Conservation (phyloP, 2,888 invertebrate genomes). For the Drosophila neonasuta region DNA sequence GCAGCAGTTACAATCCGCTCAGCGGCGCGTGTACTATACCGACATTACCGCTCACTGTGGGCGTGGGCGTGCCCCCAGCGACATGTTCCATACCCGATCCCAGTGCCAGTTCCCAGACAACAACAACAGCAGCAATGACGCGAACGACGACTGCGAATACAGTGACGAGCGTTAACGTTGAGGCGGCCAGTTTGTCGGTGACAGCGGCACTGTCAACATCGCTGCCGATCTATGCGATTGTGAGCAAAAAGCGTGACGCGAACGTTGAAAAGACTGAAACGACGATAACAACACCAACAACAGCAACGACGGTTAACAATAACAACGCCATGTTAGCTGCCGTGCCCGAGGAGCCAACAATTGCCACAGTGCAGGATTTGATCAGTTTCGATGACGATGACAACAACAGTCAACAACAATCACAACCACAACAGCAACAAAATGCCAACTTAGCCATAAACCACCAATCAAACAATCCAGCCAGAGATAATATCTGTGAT, state of each 20-base stretch:
- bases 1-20: slow-evolving; percentile 64
- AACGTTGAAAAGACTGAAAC: slow-evolving; percentile 50
- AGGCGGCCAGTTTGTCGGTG: slow-evolving; percentile 63
- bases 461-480: neutral
- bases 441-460: slow-evolving; percentile 36
- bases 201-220: slow-evolving; percentile 71
- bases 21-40: slow-evolving; percentile 40
- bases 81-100: slow-evolving; percentile 18
- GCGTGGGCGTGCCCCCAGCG: slow-evolving; percentile 39
- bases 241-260: slow-evolving; percentile 73
- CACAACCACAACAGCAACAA: neutral
- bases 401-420: slow-evolving; percentile 29
- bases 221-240: slow-evolving; percentile 77
- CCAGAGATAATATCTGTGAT: slow-evolving; percentile 44
- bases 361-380: slow-evolving; percentile 66
- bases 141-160: slow-evolving; percentile 37
- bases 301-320: slow-evolving; percentile 24
- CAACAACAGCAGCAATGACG: slow-evolving; percentile 27
- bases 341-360: slow-evolving; percentile 49
- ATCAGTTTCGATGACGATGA: slow-evolving; percentile 80
- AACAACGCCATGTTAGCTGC: slow-evolving; percentile 47
- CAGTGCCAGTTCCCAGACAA: neutral
- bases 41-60: slow-evolving; percentile 22
- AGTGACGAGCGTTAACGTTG: slow-evolving; percentile 37
- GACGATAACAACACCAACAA: slow-evolving; percentile 3